Percentiles rank a stretch among this genome's conserved stretches.
Conservation (phyloP, 92 coral and sea anemone genomes). For the Parazoanthus darwini region DNA sequence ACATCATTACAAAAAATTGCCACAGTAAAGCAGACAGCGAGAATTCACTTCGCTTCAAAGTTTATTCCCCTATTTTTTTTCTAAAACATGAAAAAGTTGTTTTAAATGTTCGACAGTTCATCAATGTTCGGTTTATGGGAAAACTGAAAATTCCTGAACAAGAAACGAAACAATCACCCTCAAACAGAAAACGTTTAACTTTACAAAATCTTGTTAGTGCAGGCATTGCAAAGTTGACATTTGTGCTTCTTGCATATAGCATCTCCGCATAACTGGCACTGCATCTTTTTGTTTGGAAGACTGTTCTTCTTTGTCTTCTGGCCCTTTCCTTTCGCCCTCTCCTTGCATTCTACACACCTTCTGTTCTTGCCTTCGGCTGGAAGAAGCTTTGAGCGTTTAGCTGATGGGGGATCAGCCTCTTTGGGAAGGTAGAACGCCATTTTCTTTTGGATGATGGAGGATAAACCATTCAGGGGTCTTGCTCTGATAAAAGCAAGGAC, state of each 20-base stretch:
- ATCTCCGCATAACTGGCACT: constrained; percentile 5
- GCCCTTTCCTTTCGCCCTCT: constrained; percentile 17
- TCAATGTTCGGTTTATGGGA: constrained; percentile 16
- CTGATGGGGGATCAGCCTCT: constrained; percentile 20
- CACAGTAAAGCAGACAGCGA: too few species aligned
- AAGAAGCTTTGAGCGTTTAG: constrained; percentile 26
- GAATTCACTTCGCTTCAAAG: too few species aligned
- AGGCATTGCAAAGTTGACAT: constrained; percentile 17
- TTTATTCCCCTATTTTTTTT: too few species aligned
- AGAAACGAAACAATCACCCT: background rate
- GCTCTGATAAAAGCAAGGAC: constrained; percentile 34
- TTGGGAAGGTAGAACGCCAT: constrained; percentile 29
- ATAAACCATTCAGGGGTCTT: constrained; percentile 27
- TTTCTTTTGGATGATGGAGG: constrained; percentile 34
- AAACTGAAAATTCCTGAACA: background rate
- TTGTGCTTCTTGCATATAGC: constrained; percentile 9
- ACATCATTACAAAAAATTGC: too few species aligned
- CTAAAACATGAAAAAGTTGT: background rate
- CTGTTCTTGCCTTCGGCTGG: constrained; percentile 19
- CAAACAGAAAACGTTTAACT: constrained; percentile 3
- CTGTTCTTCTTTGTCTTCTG: constrained; percentile 17
- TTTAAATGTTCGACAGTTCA: background rate
- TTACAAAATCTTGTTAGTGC: constrained; percentile 8
- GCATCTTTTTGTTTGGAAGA: constrained; percentile 14
- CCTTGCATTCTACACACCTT: background rate